These are phyloP conservation scores for Miltochrista miniata DNA, from an alignment of 2,888 invertebrate genomes.

Conservation along the genomic window DNA sequence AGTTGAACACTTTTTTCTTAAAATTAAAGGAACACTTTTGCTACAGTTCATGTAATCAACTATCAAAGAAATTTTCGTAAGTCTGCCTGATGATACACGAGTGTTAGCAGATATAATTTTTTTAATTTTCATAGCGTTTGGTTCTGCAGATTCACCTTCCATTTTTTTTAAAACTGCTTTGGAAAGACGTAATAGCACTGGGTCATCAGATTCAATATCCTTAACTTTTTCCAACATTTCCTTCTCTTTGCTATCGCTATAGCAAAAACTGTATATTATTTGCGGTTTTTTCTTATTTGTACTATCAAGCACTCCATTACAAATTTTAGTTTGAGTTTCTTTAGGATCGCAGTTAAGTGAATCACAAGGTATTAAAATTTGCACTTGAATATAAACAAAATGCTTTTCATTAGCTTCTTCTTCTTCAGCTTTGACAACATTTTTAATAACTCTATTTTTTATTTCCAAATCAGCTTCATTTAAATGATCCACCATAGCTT, in stretches of 20 bases:
- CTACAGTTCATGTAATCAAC: slow-evolving; percentile 59
- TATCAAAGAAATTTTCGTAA: slow-evolving; percentile 57
- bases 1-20: slow-evolving; percentile 52
- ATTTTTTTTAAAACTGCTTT: slow-evolving; percentile 55
- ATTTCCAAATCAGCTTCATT: slow-evolving; percentile 60
- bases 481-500: slow-evolving; percentile 59
- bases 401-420: slow-evolving; percentile 56
- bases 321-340: slow-evolving; percentile 70
- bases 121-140: slow-evolving; percentile 51
- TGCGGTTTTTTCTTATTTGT: slow-evolving; percentile 65
- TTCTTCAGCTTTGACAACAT: slow-evolving; percentile 61
- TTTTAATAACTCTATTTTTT: slow-evolving; percentile 54
- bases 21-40: slow-evolving; percentile 43
- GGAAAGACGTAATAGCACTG: slow-evolving; percentile 47
- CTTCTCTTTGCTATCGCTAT: slow-evolving; percentile 51
- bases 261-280: slow-evolving; percentile 78
- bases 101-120: slow-evolving; percentile 57
- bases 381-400: slow-evolving; percentile 61
- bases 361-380: slow-evolving; percentile 57
- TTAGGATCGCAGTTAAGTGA: slow-evolving; percentile 53
- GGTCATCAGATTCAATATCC: slow-evolving; percentile 53
- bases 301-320: slow-evolving; percentile 78
- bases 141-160: slow-evolving; percentile 49
- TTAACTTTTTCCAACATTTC: slow-evolving; percentile 24
- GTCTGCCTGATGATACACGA: slow-evolving; percentile 48